Conservation (phyloP, 2,113 vertebrate species). For the Chamaetylas fuelleborni region DNA sequence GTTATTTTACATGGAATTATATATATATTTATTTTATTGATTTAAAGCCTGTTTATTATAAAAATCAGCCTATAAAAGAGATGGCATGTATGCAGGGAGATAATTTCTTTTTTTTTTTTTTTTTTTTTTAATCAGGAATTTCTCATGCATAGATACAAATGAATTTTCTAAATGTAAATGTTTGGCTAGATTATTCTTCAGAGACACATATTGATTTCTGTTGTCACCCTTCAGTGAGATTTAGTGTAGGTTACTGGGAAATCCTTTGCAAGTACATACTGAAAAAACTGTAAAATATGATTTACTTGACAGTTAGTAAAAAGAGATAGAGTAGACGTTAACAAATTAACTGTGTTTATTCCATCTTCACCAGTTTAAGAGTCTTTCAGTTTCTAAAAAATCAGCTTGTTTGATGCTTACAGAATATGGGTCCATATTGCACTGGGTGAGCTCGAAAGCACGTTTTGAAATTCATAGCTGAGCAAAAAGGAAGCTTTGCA, state of each 20-base stretch:
- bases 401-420: neutral
- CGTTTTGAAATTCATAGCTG: slow-evolving; percentile 5
- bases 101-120: neutral
- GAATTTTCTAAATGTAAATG: slow-evolving; percentile 56
- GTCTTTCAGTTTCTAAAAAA: neutral
- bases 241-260: slow-evolving; percentile 48
- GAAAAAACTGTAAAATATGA: slow-evolving; percentile 11
- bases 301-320: slow-evolving; percentile 40
- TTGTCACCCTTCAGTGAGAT: slow-evolving; percentile 61
- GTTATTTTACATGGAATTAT: neutral
- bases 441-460: neutral
- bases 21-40: neutral
- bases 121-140: neutral
- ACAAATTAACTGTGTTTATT: slow-evolving; percentile 47
- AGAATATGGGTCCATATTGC: neutral
- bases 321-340: slow-evolving; percentile 8
- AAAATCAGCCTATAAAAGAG: neutral
- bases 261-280: slow-evolving; percentile 35
- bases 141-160: slow-evolving; percentile 51
- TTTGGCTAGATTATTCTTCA: slow-evolving; percentile 58
- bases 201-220: slow-evolving; percentile 53
- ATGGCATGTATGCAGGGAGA: neutral
- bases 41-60: neutral
- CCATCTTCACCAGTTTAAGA: neutral
- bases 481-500: neutral